These are phyloP conservation scores for Rafetus swinhoei DNA, from an alignment of 2,113 vertebrate species.

Conservation along the genomic window DNA sequence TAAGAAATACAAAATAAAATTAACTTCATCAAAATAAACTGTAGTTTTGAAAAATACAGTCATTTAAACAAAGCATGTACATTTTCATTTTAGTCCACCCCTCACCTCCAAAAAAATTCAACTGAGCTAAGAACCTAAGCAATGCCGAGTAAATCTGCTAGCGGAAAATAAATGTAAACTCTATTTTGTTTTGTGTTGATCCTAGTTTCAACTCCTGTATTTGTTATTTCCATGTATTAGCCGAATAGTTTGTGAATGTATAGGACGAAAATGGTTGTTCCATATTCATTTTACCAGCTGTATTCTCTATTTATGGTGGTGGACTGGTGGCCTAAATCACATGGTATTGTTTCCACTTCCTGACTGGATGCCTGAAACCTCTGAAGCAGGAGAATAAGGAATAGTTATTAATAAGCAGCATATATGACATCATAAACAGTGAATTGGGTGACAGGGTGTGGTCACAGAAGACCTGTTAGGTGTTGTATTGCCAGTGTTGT, in stretches of 20 bases:
- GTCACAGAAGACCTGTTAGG: too few species aligned
- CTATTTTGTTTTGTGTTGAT: neutral
- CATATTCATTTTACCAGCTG: neutral
- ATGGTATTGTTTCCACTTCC: neutral
- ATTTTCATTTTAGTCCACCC: too few species aligned
- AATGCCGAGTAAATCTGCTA: too few species aligned
- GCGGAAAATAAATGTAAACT: too few species aligned
- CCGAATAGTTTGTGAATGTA: neutral
- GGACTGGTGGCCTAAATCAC: neutral
- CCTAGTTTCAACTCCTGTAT: neutral
- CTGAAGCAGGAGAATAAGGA: neutral
- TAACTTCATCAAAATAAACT: too few species aligned
- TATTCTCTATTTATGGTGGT: neutral
- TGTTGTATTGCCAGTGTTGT: too few species aligned
- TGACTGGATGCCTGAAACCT: neutral
- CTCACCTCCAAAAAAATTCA: too few species aligned
- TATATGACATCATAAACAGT: rapidly evolving
- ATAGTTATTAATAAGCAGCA: rapidly evolving
- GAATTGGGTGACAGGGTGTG: too few species aligned
- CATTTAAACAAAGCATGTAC: too few species aligned
- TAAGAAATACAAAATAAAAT: too few species aligned
- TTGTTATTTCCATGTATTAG: rapidly evolving
- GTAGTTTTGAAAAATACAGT: too few species aligned
- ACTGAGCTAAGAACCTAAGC: too few species aligned
- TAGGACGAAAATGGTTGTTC: neutral